A percentile compares a stretch with the other conserved stretches of the same genome.
Evolutionary conservation across 2,888 invertebrate genomes (phyloP).

Genomic region (Prenolepis imparis): DNA sequence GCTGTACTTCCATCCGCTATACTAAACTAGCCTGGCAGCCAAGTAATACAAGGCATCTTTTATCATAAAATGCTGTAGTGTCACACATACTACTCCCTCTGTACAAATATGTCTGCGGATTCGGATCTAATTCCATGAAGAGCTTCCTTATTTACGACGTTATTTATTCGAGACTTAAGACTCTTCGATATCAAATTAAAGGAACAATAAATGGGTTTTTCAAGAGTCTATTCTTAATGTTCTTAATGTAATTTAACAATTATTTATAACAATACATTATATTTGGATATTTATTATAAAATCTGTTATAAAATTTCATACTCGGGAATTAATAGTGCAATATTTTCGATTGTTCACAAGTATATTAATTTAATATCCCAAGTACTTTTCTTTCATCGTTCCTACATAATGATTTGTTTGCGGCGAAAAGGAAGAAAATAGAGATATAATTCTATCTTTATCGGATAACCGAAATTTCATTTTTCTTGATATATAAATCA

Average conservation of each 20-base stretch:
- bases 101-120: constrained; percentile 71
- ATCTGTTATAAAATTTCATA: neutral
- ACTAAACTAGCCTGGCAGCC: constrained; percentile 60
- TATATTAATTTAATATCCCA: neutral
- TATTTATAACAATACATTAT: neutral
- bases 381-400: neutral
- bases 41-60: constrained; percentile 68
- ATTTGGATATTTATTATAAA: too few relatives aligned
- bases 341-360: neutral
- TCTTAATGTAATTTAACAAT: neutral
- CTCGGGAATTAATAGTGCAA: neutral
- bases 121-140: constrained; percentile 63
- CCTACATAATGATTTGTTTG: neutral
- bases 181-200: neutral
- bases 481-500: constrained; percentile 11
- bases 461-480: neutral
- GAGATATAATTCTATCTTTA: neutral
- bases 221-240: neutral
- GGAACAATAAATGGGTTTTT: neutral
- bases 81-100: constrained; percentile 60
- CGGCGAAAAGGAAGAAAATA: neutral
- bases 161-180: constrained; percentile 2
- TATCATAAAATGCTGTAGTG: constrained; percentile 67
- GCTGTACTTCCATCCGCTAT: constrained; percentile 56
- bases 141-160: constrained; percentile 69